phyloP scores from a whole-genome alignment of 2,113 vertebrate species.

The Zapus hudsonius region DNA sequence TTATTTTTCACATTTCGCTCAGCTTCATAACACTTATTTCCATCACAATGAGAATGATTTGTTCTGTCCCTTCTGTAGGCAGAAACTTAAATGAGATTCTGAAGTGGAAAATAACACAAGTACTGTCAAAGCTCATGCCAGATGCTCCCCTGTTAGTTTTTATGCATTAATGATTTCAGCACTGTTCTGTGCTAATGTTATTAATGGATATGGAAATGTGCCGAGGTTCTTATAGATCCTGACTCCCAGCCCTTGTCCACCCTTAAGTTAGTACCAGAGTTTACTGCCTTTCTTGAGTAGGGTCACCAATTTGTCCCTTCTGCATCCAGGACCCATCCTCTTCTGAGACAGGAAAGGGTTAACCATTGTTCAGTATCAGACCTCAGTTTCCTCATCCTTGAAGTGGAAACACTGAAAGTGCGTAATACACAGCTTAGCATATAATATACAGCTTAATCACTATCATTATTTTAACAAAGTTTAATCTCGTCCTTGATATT shows the following conservation, averaged over 20 bases:
- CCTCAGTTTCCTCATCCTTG: neutral
- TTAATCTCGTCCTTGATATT: neutral
- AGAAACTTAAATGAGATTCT: conserved; percentile 58
- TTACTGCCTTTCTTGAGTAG: neutral
- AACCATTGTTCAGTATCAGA: neutral
- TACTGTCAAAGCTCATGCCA: conserved; percentile 35
- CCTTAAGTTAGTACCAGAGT: neutral
- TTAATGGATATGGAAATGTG: neutral
- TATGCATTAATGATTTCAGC: conserved; percentile 3
- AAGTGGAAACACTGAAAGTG: neutral
- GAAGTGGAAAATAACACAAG: conserved; percentile 39
- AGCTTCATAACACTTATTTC: conserved; percentile 45
- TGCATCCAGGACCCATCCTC: neutral
- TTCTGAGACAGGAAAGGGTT: neutral
- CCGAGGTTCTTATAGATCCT: neutral
- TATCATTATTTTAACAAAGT: conserved; percentile 15
- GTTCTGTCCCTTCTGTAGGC: conserved; percentile 53
- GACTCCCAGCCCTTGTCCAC: neutral
- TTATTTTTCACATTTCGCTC: neutral
- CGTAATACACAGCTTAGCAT: neutral
- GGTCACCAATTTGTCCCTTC: neutral
- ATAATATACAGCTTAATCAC: neutral
- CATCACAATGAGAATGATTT: conserved; percentile 59
- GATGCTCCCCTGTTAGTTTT: conserved; percentile 43
- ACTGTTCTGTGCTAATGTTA: neutral